Percentiles rank a stretch among this genome's conserved stretches.
Evolutionary conservation across 2,888 invertebrate species (phyloP).

Genomic region (Choreutis nemorana): DNA sequence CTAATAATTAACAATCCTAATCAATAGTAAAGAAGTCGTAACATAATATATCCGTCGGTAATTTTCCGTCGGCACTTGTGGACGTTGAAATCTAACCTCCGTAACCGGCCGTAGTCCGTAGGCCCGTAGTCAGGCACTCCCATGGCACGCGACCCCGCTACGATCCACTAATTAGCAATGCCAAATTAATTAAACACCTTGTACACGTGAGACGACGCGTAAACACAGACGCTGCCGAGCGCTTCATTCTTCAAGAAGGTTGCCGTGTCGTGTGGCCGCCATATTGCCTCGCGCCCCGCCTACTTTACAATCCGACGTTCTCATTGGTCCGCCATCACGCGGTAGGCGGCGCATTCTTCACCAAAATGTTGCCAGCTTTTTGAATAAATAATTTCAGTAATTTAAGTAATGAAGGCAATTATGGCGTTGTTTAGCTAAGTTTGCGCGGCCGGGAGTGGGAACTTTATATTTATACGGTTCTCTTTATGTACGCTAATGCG

Average conservation of each 20-base stretch:
- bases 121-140: conserved; percentile 2
- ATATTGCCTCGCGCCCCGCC: conserved; percentile 55
- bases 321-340: conserved; percentile 32
- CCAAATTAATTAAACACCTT: conserved; percentile 30
- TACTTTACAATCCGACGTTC: conserved; percentile 18
- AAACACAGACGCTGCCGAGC: conserved; percentile 4
- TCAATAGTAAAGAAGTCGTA: not conserved
- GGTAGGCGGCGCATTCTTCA: conserved; percentile 34
- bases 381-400: conserved; percentile 68
- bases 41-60: conserved; percentile 18
- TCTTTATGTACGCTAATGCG: conserved; percentile 67
- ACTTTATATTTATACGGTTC: conserved; percentile 66
- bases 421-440: conserved; percentile 68
- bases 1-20: no score
- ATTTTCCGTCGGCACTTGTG: conserved; percentile 23
- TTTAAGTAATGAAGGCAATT: conserved; percentile 68
- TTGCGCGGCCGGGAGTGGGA: conserved; percentile 61
- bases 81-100: conserved; percentile 3
- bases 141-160: conserved; percentile 13
- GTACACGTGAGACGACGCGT: not conserved
- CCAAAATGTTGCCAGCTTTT: conserved; percentile 65
- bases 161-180: conserved; percentile 29
- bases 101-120: conserved; percentile 12
- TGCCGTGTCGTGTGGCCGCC: conserved; percentile 33
- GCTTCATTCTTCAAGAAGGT: conserved; percentile 14